These are phyloP conservation scores for Cartodere bifasciata DNA, from an alignment of 2,888 invertebrate species.

Conservation along the genomic window DNA sequence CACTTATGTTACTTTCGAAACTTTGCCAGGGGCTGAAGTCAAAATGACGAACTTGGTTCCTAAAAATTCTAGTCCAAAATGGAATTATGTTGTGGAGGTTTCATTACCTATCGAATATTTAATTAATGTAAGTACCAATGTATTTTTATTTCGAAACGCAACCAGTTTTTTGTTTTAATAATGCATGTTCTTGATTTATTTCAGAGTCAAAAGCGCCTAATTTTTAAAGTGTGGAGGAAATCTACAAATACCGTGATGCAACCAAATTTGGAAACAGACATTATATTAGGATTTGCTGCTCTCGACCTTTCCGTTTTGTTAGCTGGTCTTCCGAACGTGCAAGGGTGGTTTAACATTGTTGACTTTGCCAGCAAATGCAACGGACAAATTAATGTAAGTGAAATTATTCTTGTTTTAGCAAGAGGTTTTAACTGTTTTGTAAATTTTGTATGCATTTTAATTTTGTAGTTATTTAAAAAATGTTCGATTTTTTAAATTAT, in stretches of 20 bases:
- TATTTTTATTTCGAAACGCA: constrained; percentile 5
- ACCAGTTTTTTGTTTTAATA: constrained; percentile 4
- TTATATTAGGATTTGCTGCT: constrained; percentile 46
- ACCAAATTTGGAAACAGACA: constrained; percentile 43
- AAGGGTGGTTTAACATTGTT: constrained; percentile 52
- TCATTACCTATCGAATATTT: constrained; percentile 37
- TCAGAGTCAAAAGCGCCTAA: constrained; percentile 43
- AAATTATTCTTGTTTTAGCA: too few species aligned
- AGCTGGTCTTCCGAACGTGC: constrained; percentile 39
- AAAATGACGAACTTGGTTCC: constrained; percentile 39
- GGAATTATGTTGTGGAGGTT: constrained; percentile 42
- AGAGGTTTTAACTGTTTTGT: too few species aligned
- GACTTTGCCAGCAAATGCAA: constrained; percentile 44
- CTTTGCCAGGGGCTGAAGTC: constrained; percentile 24
- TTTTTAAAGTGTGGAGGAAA: constrained; percentile 49
- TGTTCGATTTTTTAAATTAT: too few species aligned
- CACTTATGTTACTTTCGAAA: constrained; percentile 49
- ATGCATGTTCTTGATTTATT: constrained; percentile 17
- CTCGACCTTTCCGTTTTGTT: constrained; percentile 43
- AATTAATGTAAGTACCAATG: constrained; percentile 38
- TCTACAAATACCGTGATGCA: constrained; percentile 33
- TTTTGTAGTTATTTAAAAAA: too few species aligned
- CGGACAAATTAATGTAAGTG: constrained; percentile 45
- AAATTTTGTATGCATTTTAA: constrained; percentile 1
- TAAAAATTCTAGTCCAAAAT: constrained; percentile 40